Conservation (phyloP, 1,140 invertebrate species). For the Subanguina moxae region DNA sequence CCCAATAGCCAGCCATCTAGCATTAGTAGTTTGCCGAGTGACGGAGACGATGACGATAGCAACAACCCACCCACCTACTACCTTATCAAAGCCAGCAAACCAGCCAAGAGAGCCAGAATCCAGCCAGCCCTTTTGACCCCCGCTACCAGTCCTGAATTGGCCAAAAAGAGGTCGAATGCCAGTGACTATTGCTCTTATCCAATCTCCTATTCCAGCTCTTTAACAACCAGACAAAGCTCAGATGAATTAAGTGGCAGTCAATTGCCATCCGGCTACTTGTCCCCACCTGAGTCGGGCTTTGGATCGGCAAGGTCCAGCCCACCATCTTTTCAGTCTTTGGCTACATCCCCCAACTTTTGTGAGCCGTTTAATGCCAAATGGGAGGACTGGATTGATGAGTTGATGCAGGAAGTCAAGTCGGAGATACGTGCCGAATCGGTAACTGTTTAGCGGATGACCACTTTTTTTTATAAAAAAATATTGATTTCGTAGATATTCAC, state of each 20-base stretch:
- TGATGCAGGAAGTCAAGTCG: constrained; percentile 29
- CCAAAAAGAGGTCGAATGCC: neutral
- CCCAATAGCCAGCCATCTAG: neutral
- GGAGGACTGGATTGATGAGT: constrained; percentile 37
- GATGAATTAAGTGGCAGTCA: neutral
- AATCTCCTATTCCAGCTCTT: neutral
- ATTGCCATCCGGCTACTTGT: neutral
- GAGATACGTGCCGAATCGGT: constrained; percentile 38
- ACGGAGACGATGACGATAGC: neutral
- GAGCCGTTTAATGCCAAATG: constrained; percentile 14
- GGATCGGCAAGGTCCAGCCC: constrained; percentile 9
- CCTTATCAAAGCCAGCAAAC: neutral
- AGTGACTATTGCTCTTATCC: neutral
- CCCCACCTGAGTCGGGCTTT: neutral
- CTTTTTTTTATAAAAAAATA: neutral
- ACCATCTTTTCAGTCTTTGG: neutral
- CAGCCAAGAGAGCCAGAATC: neutral
- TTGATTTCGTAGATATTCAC: neutral
- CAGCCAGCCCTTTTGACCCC: neutral
- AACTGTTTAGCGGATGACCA: too few species aligned
- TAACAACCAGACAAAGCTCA: neutral
- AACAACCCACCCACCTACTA: constrained; percentile 4
- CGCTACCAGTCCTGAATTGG: neutral
- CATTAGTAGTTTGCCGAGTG: neutral
- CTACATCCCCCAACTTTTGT: neutral